phyloP scores from a whole-genome alignment of 2,888 invertebrate species.

The Patella ulyssiponensis region DNA sequence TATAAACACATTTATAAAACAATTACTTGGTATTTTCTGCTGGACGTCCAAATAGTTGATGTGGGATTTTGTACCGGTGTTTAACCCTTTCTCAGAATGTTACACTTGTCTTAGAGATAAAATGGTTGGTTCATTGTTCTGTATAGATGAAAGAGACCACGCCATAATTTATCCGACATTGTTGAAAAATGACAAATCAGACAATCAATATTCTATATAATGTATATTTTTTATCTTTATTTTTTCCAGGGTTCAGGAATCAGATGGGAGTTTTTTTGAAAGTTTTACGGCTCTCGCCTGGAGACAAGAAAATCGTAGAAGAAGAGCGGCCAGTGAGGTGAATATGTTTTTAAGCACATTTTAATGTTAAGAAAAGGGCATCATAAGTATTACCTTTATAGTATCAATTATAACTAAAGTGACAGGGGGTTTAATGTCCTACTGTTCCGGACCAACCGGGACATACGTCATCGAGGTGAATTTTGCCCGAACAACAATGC shows the following conservation, averaged over 20 bases:
- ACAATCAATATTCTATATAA: slow-evolving; percentile 15
- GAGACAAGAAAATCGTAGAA: slow-evolving; percentile 90
- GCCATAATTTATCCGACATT: background rate
- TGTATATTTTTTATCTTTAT: slow-evolving; percentile 28
- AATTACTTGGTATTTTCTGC: too few species aligned
- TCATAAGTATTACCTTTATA: too few species aligned
- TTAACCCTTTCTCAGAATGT: background rate
- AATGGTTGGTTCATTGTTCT: background rate
- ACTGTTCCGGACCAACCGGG: too few species aligned
- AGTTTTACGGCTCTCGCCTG: slow-evolving; percentile 92
- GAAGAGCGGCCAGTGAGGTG: slow-evolving; percentile 83
- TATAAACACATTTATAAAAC: too few species aligned
- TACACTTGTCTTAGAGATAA: too few species aligned
- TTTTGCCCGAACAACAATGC: too few species aligned
- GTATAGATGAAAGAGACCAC: background rate
- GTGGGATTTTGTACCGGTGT: background rate
- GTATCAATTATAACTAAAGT: too few species aligned
- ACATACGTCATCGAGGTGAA: too few species aligned
- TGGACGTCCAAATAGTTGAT: too few species aligned
- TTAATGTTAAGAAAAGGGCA: too few species aligned
- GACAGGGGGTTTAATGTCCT: too few species aligned
- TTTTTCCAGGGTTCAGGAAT: slow-evolving; percentile 87
- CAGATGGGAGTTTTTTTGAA: slow-evolving; percentile 95
- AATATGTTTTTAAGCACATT: slow-evolving; percentile 55
- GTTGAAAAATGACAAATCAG: background rate